These are phyloP conservation scores for Copidosoma floridanum DNA, from an alignment of 1,140 invertebrate genomes.

Conservation along the genomic window DNA sequence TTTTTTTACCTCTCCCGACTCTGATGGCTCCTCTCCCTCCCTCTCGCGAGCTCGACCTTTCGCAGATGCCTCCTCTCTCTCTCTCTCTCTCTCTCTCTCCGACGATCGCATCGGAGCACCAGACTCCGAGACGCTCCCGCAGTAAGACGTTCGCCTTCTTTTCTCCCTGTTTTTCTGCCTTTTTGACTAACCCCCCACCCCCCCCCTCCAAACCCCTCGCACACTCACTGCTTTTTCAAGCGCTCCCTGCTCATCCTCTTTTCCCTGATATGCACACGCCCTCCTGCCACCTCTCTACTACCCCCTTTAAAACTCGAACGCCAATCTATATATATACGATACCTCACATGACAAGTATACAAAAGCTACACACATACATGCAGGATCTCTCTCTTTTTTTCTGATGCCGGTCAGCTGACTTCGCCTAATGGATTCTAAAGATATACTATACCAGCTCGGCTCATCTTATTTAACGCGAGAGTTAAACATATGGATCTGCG, in stretches of 20 bases:
- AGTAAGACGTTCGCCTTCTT: constrained; percentile 26
- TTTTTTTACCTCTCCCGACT: neutral
- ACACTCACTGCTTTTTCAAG: neutral
- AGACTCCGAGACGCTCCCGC: neutral
- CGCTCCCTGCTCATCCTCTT: neutral
- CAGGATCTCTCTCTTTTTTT: neutral
- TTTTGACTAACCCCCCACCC: neutral
- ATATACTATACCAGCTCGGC: no score
- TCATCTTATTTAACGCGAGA: no score
- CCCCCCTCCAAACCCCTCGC: neutral
- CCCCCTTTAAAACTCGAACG: neutral
- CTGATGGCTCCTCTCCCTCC: neutral
- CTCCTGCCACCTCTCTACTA: constrained; percentile 18
- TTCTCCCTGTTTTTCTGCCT: constrained; percentile 12
- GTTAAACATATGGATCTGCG: no score
- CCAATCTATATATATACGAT: constrained; percentile 25
- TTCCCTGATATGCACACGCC: no score
- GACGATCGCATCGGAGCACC: constrained; percentile 16
- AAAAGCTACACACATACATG: no score
- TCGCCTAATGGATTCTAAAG: constrained; percentile 14
- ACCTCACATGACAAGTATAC: no score
- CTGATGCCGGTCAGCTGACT: no score
- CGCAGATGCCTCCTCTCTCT: neutral
- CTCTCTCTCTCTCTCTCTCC: constrained; percentile 17
- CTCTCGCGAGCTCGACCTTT: neutral